These are phyloP conservation scores for Pantherophis vulpinus DNA, from an alignment of 2,797 vertebrate species.

Conservation along the genomic window DNA sequence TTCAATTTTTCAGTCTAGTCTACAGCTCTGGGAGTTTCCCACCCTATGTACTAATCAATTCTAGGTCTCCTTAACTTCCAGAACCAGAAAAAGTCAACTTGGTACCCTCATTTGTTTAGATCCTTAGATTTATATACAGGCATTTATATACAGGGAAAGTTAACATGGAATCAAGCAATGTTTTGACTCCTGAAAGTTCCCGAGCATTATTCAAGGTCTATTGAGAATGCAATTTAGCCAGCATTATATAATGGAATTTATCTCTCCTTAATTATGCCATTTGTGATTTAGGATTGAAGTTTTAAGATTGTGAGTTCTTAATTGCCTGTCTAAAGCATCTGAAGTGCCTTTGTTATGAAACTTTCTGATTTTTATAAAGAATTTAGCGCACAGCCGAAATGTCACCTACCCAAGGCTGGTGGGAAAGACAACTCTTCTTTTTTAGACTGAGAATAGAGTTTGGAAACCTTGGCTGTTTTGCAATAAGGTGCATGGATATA, in stretches of 20 bases:
- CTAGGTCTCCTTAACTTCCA: neutral
- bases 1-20: neutral
- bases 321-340: slow-evolving; percentile 17
- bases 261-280: slow-evolving; percentile 45
- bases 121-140: neutral
- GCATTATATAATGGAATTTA: slow-evolving; percentile 33
- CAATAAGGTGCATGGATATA: neutral
- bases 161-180: slow-evolving; percentile 3
- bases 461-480: neutral
- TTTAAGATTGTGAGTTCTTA: slow-evolving; percentile 37
- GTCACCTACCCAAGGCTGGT: neutral
- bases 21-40: neutral
- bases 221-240: neutral
- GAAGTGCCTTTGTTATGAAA: slow-evolving; percentile 40
- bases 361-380: neutral
- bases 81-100: neutral
- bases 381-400: slow-evolving; percentile 11
- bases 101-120: neutral
- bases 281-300: slow-evolving; percentile 34
- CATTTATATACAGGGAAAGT: neutral
- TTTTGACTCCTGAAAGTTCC: neutral
- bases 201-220: slow-evolving; percentile 1
- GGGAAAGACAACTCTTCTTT: neutral
- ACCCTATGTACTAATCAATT: neutral
- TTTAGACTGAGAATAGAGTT: neutral